Evolutionary conservation across 2,888 invertebrate genomes (phyloP).

Genomic region (Cenopis cana): DNA sequence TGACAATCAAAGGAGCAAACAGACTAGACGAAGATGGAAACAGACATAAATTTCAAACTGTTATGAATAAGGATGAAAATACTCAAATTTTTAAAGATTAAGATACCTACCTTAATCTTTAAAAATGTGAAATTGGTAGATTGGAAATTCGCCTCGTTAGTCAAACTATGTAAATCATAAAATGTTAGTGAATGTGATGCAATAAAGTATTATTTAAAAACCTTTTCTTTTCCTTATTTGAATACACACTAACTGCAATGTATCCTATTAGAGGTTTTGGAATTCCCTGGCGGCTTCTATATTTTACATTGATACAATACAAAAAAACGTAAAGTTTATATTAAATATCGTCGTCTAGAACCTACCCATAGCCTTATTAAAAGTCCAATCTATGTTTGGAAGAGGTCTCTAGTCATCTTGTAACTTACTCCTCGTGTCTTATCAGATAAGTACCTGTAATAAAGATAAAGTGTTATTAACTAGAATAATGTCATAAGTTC

Average conservation of each 20-base stretch:
- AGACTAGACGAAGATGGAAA: not conserved
- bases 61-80: not conserved
- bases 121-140: not conserved
- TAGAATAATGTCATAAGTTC: conserved; percentile 13
- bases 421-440: not conserved
- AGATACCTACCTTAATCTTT: not conserved
- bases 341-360: no score
- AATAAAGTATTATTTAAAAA: conserved; percentile 31
- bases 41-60: not conserved
- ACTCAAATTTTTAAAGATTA: not conserved
- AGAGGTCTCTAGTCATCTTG: conserved; percentile 6
- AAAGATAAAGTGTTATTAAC: conserved; percentile 20
- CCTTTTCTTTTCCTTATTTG: not conserved
- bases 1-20: no score
- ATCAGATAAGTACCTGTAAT: conserved; percentile 35
- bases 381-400: conserved; percentile 27
- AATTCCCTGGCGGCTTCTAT: no score
- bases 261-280: not conserved
- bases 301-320: no score
- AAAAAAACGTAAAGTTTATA: no score
- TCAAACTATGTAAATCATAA: not conserved
- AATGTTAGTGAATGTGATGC: conserved; percentile 2
- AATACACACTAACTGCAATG: not conserved
- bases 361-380: no score
- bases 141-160: conserved; percentile 3